Evolutionary conservation across 2,888 invertebrate species (phyloP).

Genomic region (Euphydryas editha): DNA sequence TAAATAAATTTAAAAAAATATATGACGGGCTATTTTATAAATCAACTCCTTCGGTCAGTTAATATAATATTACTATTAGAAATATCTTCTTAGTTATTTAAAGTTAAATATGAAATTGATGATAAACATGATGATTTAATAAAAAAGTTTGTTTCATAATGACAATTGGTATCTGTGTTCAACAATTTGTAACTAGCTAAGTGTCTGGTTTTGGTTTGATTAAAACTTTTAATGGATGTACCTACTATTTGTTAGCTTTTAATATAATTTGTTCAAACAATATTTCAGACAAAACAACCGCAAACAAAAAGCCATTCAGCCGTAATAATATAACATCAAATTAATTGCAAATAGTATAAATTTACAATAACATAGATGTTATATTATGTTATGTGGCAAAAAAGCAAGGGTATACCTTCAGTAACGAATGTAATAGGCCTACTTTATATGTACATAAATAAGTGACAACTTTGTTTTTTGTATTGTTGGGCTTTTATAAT

Average conservation of each 20-base stretch:
- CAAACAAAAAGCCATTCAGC: slow-evolving; percentile 4
- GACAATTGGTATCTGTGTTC: slow-evolving; percentile 23
- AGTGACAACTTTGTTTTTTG: too few species aligned
- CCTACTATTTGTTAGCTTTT: slow-evolving; percentile 22
- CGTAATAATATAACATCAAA: slow-evolving; percentile 9
- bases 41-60: too few species aligned
- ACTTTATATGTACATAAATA: too few species aligned
- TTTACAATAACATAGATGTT: neutral
- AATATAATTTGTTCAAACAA: slow-evolving; percentile 23
- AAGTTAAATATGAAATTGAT: neutral
- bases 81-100: neutral
- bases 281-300: slow-evolving; percentile 7
- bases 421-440: too few species aligned
- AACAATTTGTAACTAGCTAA: slow-evolving; percentile 30
- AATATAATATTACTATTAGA: too few species aligned
- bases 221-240: slow-evolving; percentile 31
- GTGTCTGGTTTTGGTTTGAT: slow-evolving; percentile 22
- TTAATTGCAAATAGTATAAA: neutral
- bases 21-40: too few species aligned
- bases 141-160: slow-evolving; percentile 27
- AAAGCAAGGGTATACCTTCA: neutral
- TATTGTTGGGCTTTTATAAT: too few species aligned
- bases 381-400: neutral
- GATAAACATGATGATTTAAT: slow-evolving; percentile 18
- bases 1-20: too few species aligned